Evolutionary conservation across 2,888 invertebrate genomes (phyloP).

Genomic region (Pristionchus exspectatus): DNA sequence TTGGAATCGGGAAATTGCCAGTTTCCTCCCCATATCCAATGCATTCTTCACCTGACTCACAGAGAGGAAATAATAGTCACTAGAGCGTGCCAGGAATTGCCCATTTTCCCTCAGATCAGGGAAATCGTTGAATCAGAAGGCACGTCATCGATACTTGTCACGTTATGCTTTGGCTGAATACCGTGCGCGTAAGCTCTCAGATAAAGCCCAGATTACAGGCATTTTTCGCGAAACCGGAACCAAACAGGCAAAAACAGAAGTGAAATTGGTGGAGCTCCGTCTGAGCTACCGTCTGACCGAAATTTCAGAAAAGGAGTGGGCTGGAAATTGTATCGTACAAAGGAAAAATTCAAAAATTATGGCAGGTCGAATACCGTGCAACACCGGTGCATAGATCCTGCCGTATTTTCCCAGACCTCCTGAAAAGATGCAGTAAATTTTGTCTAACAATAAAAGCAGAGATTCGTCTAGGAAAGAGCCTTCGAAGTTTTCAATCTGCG

Average conservation of each 20-base stretch:
- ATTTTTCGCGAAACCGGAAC: not conserved
- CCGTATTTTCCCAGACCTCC: not conserved
- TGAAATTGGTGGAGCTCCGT: not conserved
- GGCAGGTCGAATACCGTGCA: not conserved
- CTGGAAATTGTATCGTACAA: not conserved
- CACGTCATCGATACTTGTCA: not conserved
- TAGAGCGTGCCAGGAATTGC: not conserved
- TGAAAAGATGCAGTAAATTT: no score
- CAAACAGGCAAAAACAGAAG: not conserved
- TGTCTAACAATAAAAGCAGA: not conserved
- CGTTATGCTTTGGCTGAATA: not conserved
- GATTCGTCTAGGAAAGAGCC: not conserved
- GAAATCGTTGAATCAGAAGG: not conserved
- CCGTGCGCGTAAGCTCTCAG: not conserved
- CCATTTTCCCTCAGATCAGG: not conserved
- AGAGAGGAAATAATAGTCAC: not conserved
- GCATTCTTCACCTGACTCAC: conserved; percentile 1
- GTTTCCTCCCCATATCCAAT: not conserved
- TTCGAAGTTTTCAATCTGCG: not conserved
- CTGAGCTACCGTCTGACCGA: not conserved
- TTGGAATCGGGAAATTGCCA: conserved; percentile 11
- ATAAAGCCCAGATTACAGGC: not conserved
- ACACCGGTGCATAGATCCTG: not conserved
- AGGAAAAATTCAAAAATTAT: not conserved
- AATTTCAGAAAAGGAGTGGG: not conserved